These are phyloP conservation scores for Synergus itoensis DNA, from an alignment of 2,888 invertebrate species.

Conservation along the genomic window DNA sequence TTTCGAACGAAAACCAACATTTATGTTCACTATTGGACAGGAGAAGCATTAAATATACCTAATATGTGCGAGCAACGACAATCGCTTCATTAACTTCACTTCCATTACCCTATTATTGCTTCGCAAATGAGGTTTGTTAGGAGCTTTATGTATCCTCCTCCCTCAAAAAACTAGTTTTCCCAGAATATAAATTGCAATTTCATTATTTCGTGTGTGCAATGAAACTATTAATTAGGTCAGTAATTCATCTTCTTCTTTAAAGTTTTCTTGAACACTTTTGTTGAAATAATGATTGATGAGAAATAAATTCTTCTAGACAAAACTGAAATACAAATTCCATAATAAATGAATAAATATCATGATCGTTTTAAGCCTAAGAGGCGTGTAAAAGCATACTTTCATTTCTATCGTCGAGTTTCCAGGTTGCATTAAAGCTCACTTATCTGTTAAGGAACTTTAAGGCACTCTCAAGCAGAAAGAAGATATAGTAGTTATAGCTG, in stretches of 20 bases:
- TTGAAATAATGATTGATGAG: neutral
- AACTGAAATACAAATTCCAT: neutral
- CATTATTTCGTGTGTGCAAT: too few species aligned
- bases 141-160: neutral
- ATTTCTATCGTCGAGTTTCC: neutral
- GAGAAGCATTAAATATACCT: too few species aligned
- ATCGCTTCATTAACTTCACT: neutral
- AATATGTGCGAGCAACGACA: neutral
- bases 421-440: neutral
- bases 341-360: neutral
- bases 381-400: neutral
- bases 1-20: neutral
- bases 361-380: neutral
- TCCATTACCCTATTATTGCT: neutral
- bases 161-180: neutral
- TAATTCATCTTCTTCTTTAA: too few species aligned
- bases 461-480: neutral
- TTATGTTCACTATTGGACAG: neutral
- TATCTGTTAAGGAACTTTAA: neutral
- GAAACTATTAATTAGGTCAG: too few species aligned
- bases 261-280: neutral
- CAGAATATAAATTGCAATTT: too few species aligned
- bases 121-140: neutral
- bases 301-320: neutral
- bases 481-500: too few species aligned